Conservation (phyloP, 2,113 vertebrate genomes). For the Arizona elegans region DNA sequence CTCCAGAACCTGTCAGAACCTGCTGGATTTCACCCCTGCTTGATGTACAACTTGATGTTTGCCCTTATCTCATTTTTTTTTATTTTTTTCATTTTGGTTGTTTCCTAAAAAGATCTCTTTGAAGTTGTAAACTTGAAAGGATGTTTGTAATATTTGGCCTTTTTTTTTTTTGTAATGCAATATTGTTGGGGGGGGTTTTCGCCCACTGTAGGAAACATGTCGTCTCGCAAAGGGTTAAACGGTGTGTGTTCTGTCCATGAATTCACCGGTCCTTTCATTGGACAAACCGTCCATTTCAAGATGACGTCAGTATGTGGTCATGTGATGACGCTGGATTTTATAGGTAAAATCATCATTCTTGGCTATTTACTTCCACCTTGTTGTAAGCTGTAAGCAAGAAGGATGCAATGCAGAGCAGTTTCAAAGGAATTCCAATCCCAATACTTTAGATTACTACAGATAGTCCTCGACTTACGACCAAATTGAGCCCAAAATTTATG, state of each 20-base stretch:
- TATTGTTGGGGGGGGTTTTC: background rate
- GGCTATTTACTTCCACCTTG: background rate
- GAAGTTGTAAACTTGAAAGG: background rate
- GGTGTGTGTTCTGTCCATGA: slow-evolving; percentile 91
- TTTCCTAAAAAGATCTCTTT: background rate
- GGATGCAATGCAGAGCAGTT: background rate
- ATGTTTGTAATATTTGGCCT: background rate
- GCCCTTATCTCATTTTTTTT: background rate
- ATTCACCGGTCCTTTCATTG: slow-evolving; percentile 81
- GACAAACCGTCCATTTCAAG: slow-evolving; percentile 86
- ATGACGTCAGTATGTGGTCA: slow-evolving; percentile 98
- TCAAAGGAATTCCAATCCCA: background rate
- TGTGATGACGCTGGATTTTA: slow-evolving; percentile 97
- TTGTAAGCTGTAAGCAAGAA: background rate
- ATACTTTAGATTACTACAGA: too few species aligned
- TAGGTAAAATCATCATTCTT: slow-evolving; percentile 68
- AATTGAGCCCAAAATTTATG: too few species aligned
- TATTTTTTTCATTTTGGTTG: background rate
- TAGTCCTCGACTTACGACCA: too few species aligned
- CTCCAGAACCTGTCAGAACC: too few species aligned
- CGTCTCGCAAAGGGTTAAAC: slow-evolving; percentile 89
- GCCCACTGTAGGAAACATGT: slow-evolving; percentile 76
- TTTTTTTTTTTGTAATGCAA: background rate
- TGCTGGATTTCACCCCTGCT: too few species aligned
- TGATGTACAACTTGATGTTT: background rate